These are phyloP conservation scores for Ctena decussata DNA, from an alignment of 2,888 invertebrate species.

Conservation along the genomic window DNA sequence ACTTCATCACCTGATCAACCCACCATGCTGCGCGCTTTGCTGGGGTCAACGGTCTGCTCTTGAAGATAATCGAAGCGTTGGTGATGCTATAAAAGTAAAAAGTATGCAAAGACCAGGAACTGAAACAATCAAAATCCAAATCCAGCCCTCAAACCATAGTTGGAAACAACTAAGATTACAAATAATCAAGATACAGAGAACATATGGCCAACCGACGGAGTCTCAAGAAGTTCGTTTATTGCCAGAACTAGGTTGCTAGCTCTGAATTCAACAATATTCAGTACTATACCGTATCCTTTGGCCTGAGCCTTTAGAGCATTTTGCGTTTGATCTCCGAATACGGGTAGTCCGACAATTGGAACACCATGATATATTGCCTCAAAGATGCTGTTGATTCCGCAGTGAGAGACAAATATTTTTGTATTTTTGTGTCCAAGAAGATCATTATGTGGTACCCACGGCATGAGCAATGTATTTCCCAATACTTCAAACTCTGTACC, in stretches of 20 bases:
- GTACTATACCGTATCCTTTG: neutral
- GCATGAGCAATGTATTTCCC: slow-evolving; percentile 53
- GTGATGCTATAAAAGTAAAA: too few species aligned
- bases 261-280: slow-evolving; percentile 41
- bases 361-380: too few species aligned
- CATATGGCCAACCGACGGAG: slow-evolving; percentile 48
- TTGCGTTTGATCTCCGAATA: slow-evolving; percentile 63
- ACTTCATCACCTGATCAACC: slow-evolving; percentile 77
- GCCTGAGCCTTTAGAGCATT: slow-evolving; percentile 52
- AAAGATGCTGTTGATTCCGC: too few species aligned
- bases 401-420: slow-evolving; percentile 67
- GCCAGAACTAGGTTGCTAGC: slow-evolving; percentile 38
- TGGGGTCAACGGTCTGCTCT: slow-evolving; percentile 48
- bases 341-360: slow-evolving; percentile 67
- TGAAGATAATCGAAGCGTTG: slow-evolving; percentile 62
- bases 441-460: too few species aligned
- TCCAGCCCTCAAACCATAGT: too few species aligned
- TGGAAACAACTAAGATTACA: too few species aligned
- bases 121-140: too few species aligned
- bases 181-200: too few species aligned
- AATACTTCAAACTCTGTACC: neutral
- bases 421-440: slow-evolving; percentile 56
- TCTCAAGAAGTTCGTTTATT: slow-evolving; percentile 52
- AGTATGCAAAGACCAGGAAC: too few species aligned
- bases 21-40: slow-evolving; percentile 70